These are phyloP conservation scores for Dasypus novemcinctus DNA, from an alignment of 2,113 vertebrate genomes.

Conservation along the genomic window DNA sequence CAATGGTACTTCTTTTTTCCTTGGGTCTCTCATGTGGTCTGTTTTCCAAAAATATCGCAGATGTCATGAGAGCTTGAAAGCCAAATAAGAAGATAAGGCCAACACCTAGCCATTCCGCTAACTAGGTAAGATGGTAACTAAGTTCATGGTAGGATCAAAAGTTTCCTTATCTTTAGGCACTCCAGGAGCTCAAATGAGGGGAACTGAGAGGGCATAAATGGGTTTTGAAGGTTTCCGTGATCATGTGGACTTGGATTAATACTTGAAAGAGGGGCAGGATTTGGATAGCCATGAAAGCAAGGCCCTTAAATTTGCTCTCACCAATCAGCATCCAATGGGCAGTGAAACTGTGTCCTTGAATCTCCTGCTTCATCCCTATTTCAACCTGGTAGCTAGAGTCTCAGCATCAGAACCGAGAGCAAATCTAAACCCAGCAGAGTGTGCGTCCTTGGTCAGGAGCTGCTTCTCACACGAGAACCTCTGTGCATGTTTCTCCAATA, in stretches of 20 bases:
- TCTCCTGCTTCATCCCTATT: not conserved
- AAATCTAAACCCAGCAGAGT: no score
- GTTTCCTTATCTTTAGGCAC: not conserved
- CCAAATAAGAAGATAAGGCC: not conserved
- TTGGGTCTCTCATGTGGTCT: not conserved
- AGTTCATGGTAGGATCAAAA: accelerated
- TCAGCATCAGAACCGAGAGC: not conserved
- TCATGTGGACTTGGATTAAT: not conserved
- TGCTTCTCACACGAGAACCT: not conserved
- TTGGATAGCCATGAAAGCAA: not conserved
- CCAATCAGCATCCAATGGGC: not conserved
- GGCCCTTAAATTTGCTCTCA: not conserved
- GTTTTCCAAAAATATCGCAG: not conserved
- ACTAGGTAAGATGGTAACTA: no score
- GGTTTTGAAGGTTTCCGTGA: not conserved
- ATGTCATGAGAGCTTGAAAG: not conserved
- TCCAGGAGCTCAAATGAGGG: not conserved
- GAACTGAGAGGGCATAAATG: not conserved
- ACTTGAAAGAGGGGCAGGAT: not conserved
- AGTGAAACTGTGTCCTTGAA: not conserved
- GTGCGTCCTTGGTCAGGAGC: not conserved
- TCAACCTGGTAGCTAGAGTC: not conserved
- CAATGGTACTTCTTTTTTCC: conserved; percentile 76
- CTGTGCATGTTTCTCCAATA: not conserved
- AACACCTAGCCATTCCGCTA: not conserved